phyloP scores from a whole-genome alignment of 2,888 invertebrate species.

The Acleris literana region DNA sequence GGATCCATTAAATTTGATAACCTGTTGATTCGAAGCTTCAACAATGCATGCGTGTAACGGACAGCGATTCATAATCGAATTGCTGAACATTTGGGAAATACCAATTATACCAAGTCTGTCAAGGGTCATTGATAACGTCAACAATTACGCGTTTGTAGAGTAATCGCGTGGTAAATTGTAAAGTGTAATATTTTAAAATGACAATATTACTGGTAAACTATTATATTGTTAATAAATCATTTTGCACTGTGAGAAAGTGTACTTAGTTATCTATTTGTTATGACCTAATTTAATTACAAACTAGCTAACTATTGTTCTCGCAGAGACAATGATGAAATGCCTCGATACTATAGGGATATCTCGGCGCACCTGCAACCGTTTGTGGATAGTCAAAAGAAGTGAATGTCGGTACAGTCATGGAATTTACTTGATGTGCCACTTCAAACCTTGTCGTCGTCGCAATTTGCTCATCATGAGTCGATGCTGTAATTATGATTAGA shows the following conservation, averaged over 20 bases:
- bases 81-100: slow-evolving; percentile 24
- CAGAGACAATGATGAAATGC: slow-evolving; percentile 42
- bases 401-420: background rate
- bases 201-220: background rate
- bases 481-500: too few relatives aligned
- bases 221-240: background rate
- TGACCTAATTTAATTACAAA: slow-evolving; percentile 59
- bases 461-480: too few relatives aligned
- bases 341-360: background rate
- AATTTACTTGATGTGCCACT: too few relatives aligned
- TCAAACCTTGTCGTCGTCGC: too few relatives aligned
- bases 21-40: slow-evolving; percentile 62
- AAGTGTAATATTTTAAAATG: background rate
- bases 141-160: slow-evolving; percentile 7
- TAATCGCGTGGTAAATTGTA: background rate
- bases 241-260: background rate
- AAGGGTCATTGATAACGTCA: slow-evolving; percentile 25
- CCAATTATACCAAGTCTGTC: slow-evolving; percentile 28
- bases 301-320: slow-evolving; percentile 54
- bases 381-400: slow-evolving; percentile 1
- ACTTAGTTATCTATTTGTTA: background rate
- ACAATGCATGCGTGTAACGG: slow-evolving; percentile 43
- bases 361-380: slow-evolving; percentile 16
- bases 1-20: slow-evolving; percentile 47
- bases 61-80: slow-evolving; percentile 54